Evolutionary conservation across 2,888 invertebrate species (phyloP), one percentile per base, ranked within the genome.

Genomic region (Dexiosoma caninum): DNA sequence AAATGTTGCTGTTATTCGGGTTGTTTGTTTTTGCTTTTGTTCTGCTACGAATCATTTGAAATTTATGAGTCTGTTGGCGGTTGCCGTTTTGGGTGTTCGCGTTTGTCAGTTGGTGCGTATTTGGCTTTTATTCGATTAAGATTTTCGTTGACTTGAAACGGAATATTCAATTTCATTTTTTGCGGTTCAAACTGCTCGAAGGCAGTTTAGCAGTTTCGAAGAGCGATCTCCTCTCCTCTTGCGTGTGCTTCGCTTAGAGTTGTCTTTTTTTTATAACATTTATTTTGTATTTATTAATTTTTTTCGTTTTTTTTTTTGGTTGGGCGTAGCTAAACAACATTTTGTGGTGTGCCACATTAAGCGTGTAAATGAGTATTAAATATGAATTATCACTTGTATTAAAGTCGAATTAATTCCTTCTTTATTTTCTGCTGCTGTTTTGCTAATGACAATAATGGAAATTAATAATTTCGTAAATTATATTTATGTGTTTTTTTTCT

Each of bases 31-130:
- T 64, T 64, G 64, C 59, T 71, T 72, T 78, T 75, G 81, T 82
- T 81, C 77, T 77, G 79, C 67, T 53, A 62, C 57, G 60, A 30
- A 81, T 64, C 78, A 32, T 79, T 82, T 77, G 49, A 82, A 82
- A 83, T 83, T 83, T 82, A 83, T 82, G 83, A 70, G 72, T 74
- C 30, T 69, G 23, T 23, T 49, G 16, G 16, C n/a, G 57, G n/a
- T 32, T 49, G 37, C 12, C 21, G 46, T 32, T 64, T n/a, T 49
- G 49, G 49, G 49, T 76, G 59, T 69, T 74, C n/a, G n/a, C 32
- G 4, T 27, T 32, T 42, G 60, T 14, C n/a, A n/a, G 37, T 49
- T 72, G 10, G 23, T 27, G 10, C 35, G 16, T 66, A 21, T 14
- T 27, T 5, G 4, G 27, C 6, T 27, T 46, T 21, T 37, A 37